These are phyloP conservation scores for Hystrix brachyura DNA, from an alignment of 2,113 vertebrate species.

Conservation along the genomic window DNA sequence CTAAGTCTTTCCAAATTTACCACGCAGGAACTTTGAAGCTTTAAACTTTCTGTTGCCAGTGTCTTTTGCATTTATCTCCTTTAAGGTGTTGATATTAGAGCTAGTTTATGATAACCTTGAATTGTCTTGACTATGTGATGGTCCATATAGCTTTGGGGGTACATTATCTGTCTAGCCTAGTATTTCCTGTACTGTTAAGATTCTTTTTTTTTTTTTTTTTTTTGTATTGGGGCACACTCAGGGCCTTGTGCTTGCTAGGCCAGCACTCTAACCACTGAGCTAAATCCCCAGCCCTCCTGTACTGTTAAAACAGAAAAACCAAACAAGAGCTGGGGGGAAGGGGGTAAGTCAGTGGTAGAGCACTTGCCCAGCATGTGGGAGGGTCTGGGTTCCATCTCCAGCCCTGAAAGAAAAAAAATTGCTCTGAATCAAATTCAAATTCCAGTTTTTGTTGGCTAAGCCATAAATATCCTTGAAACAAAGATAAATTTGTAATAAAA, in stretches of 20 bases:
- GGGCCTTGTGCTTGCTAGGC: too few relatives aligned
- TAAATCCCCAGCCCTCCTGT: not conserved
- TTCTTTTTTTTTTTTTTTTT: too few relatives aligned
- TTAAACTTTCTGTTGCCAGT: not conserved
- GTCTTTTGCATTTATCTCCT: not conserved
- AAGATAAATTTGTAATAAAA: not conserved
- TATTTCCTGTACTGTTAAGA: not conserved
- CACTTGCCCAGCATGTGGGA: not conserved
- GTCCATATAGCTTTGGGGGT: not conserved
- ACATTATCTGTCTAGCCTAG: not conserved
- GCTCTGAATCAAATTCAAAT: constrained; percentile 28
- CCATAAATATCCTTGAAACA: not conserved
- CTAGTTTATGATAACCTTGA: not conserved
- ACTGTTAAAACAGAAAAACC: not conserved
- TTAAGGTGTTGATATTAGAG: not conserved
- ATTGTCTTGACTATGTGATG: not conserved
- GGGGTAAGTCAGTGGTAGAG: not conserved
- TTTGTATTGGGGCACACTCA: too few relatives aligned
- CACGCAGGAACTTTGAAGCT: constrained; percentile 32
- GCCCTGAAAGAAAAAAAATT: not conserved
- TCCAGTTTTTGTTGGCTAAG: not conserved
- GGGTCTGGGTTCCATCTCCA: not conserved
- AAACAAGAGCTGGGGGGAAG: not conserved
- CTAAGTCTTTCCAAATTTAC: constrained; percentile 37
- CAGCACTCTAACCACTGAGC: too few relatives aligned